Evolutionary conservation across 2,113 vertebrate genomes (phyloP), one percentile per base, ranked within the genome.

Genomic region (Semnopithecus entellus): DNA sequence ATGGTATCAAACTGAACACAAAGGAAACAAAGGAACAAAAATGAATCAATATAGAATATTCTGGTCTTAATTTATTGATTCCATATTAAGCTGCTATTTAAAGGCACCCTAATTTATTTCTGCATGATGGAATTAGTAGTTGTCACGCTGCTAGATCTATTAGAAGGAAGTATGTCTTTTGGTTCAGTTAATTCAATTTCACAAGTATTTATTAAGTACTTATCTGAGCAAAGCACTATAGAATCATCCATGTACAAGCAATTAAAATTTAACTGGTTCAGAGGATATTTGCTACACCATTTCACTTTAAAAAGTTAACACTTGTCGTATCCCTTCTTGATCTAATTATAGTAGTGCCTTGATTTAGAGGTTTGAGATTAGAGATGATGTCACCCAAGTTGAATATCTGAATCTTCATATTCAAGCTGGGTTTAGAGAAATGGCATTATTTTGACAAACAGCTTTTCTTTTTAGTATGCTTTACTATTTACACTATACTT

Each of bases 201-300:
- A 79, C 70, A 96, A 97, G 96, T 97, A 97, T 96, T 98, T 98
- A 96, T 98, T 97, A 97, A 97, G 94, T 88, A 97, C 94, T 97
- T 96, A 97, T 97, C 96, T 97, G 76, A 97, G 96, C 92, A 96
- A 97, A 98, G 90, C 96, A 95, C 92, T 97, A 97, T 95, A 90
- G 95, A 97, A 94, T 95, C 92, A 98, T 85, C 88, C 95, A 97
- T 97, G 98, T 97, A 97, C 96, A 97, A 97, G 90, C 96, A 97
- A 97, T 97, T 97, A 97, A 97, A 97, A 96, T 97, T 90, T 96
- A 95, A 96, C 97, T 97, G 95, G 90, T 91, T 97, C 90, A 96
- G 70, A 96, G 76, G 90, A 82, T 95, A 96, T 96, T 95, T 97
- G 96, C 94, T 94, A 86, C 88, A 86, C 94, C 90, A 94, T 96